Evolutionary conservation across 2,113 vertebrate genomes (phyloP).

Genomic region (Tonatia bakeri): DNA sequence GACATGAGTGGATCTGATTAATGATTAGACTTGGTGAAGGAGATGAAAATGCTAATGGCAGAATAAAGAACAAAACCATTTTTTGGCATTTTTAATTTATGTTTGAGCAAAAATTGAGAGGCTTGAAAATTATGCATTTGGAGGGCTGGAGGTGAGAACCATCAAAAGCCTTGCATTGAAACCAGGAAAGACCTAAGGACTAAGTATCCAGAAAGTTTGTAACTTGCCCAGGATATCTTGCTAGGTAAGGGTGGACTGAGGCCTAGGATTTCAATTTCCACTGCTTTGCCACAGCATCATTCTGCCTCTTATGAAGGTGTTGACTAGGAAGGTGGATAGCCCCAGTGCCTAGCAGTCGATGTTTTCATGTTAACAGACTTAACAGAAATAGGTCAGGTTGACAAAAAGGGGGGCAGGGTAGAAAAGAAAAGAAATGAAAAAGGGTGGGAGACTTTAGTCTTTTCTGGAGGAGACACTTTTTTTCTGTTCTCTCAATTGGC

Average conservation of each 20-base stretch:
- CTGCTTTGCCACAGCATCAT: background rate
- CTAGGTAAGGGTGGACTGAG: background rate
- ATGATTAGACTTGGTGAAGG: background rate
- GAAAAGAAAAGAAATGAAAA: background rate
- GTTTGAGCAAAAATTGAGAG: background rate
- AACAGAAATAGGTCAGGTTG: background rate
- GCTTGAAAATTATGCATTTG: background rate
- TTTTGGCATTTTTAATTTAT: background rate
- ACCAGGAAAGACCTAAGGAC: background rate
- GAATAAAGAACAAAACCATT: background rate
- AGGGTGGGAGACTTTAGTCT: background rate
- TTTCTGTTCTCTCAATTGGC: background rate
- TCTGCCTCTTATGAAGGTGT: background rate
- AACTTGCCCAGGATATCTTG: background rate
- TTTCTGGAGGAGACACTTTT: background rate
- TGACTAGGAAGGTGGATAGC: background rate
- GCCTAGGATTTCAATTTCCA: background rate
- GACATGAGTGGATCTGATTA: background rate
- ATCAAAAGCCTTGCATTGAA: background rate
- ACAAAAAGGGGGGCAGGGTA: background rate
- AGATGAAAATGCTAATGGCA: background rate
- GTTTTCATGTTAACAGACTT: constrained; percentile 5
- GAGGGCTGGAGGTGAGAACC: background rate
- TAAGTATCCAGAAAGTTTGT: background rate
- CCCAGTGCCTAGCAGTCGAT: background rate